These are phyloP conservation scores for Phoxinus phoxinus DNA, from an alignment of 2,113 vertebrate genomes.

Conservation along the genomic window DNA sequence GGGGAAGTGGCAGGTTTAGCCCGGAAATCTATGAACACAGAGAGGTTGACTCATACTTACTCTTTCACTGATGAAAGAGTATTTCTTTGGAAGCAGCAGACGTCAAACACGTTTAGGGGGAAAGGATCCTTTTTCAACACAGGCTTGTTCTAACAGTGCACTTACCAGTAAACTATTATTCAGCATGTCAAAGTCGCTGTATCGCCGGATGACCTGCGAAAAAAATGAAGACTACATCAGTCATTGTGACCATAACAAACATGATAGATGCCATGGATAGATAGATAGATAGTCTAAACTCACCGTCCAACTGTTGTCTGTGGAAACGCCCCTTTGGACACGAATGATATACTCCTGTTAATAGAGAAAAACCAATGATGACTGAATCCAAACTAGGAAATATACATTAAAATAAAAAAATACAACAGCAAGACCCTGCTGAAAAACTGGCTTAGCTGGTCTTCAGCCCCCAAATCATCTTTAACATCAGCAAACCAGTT, in stretches of 20 bases:
- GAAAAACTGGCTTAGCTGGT: background rate
- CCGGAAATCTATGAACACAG: constrained; percentile 82
- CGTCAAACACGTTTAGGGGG: background rate
- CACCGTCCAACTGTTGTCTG: constrained; percentile 98
- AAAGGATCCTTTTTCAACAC: background rate
- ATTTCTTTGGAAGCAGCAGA: background rate
- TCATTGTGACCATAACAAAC: background rate
- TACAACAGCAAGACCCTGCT: constrained; percentile 9
- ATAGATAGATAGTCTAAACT: constrained; percentile 41
- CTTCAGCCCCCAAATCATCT: background rate
- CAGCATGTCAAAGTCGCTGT: constrained; percentile 96
- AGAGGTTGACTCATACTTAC: background rate
- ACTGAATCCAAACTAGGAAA: background rate
- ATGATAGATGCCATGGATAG: no score
- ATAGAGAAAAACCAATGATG: constrained; percentile 32
- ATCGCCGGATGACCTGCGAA: constrained; percentile 92
- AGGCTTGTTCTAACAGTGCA: constrained; percentile 46
- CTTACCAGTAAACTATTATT: constrained; percentile 95
- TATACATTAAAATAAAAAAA: constrained; percentile 28
- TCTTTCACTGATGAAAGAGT: constrained; percentile 10
- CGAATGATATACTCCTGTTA: constrained; percentile 94
- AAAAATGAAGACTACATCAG: background rate
- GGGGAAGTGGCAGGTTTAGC: constrained; percentile 91
- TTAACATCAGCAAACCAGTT: background rate
- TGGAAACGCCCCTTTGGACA: constrained; percentile 93